These are phyloP conservation scores for Nephrotoma guestfalica DNA, from an alignment of 2,888 invertebrate species.

Conservation along the genomic window DNA sequence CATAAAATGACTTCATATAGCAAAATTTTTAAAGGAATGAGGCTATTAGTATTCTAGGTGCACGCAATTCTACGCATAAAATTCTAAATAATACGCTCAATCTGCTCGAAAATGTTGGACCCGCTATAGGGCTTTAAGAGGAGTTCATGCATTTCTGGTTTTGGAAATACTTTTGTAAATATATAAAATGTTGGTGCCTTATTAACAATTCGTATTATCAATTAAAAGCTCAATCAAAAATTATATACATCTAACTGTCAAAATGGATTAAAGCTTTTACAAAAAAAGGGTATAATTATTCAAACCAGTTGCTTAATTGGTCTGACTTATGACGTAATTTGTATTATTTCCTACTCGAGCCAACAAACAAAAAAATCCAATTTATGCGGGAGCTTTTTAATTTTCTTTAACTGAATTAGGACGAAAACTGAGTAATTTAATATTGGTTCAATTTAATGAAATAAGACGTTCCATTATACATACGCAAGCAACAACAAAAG, in stretches of 20 bases:
- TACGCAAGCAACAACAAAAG: not conserved
- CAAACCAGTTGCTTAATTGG: not conserved
- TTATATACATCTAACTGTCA: not conserved
- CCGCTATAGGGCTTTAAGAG: too few species aligned
- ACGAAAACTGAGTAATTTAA: not conserved
- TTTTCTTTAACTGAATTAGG: not conserved
- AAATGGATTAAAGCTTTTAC: not conserved
- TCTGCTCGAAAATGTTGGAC: too few species aligned
- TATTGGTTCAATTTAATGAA: not conserved
- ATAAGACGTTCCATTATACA: not conserved
- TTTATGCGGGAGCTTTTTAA: not conserved
- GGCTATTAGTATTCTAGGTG: too few species aligned
- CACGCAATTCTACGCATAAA: too few species aligned
- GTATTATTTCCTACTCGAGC: not conserved
- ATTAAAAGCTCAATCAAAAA: not conserved
- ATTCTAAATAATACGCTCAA: too few species aligned
- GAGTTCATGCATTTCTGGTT: too few species aligned
- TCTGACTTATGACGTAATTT: not conserved
- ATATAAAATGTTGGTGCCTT: too few species aligned
- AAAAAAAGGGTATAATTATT: not conserved
- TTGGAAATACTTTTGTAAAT: too few species aligned
- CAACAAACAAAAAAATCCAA: not conserved
- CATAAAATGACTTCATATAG: too few species aligned
- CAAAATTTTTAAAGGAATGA: too few species aligned
- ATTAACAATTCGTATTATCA: too few species aligned